phyloP scores from a whole-genome alignment of 2,113 vertebrate species.

The Oreotragus oreotragus region DNA sequence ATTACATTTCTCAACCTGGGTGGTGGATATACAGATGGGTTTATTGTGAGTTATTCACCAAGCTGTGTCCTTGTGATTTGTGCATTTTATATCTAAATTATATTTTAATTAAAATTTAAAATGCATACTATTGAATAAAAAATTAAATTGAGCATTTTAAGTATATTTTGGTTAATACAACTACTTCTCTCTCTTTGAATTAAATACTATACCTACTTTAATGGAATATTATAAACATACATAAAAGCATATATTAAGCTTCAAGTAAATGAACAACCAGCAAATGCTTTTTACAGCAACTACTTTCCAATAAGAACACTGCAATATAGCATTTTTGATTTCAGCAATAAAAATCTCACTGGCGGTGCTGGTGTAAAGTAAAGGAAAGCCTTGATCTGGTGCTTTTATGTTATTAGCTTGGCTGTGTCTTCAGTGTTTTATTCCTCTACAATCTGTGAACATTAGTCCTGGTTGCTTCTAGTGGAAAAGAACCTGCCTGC shows the following conservation, averaged over 20 bases:
- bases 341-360: background rate
- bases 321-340: background rate
- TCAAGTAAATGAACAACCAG: background rate
- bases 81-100: background rate
- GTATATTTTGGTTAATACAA: background rate
- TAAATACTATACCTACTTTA: constrained; percentile 25
- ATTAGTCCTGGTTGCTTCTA: background rate
- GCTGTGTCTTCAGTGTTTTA: background rate
- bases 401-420: constrained; percentile 16
- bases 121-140: background rate
- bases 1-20: background rate
- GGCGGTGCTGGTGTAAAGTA: background rate
- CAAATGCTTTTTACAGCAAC: background rate
- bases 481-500: background rate
- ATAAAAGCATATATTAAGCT: background rate
- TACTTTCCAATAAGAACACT: background rate
- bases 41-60: background rate
- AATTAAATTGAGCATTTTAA: background rate
- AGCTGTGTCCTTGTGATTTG: background rate
- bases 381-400: background rate
- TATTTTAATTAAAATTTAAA: background rate
- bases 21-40: background rate
- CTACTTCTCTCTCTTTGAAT: background rate
- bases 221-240: background rate
- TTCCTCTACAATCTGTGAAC: background rate